A percentile compares a stretch with the other conserved stretches of the same genome.
phyloP scores from a whole-genome alignment of 2,797 vertebrate species.

The Buceros bicornis region DNA sequence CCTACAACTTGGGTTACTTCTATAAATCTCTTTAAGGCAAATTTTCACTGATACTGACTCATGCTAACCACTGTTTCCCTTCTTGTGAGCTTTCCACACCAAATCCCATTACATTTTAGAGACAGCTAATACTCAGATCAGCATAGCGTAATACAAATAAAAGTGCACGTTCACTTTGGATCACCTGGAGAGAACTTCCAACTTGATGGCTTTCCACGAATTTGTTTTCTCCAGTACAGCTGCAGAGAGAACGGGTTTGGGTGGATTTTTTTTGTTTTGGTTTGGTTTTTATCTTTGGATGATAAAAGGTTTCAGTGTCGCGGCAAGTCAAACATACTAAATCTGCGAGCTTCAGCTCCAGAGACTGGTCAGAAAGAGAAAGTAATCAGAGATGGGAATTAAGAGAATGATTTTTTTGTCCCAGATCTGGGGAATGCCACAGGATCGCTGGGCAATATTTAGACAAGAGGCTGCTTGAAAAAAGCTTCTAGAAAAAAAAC shows the following conservation, averaged over 20 bases:
- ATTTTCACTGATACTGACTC: not conserved
- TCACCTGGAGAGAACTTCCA: not conserved
- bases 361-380: not conserved
- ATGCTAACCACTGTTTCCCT: fast-evolving
- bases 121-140: not conserved
- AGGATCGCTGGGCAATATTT: slow-evolving; percentile 29
- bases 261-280: not conserved
- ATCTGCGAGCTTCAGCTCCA: not conserved
- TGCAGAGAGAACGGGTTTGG: not conserved
- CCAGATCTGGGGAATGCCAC: not conserved
- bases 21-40: not conserved
- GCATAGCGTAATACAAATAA: not conserved
- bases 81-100: not conserved
- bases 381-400: slow-evolving; percentile 64
- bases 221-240: not conserved
- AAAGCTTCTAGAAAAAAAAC: slow-evolving; percentile 17
- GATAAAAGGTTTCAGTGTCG: not conserved
- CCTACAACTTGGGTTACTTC: not conserved
- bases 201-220: not conserved
- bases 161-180: not conserved
- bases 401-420: slow-evolving; percentile 48
- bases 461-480: slow-evolving; percentile 9
- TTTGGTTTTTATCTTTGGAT: not conserved
- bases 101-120: not conserved
- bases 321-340: not conserved